Conservation (phyloP, 2,888 invertebrate genomes). For the Tricholauxania praeusta region DNA sequence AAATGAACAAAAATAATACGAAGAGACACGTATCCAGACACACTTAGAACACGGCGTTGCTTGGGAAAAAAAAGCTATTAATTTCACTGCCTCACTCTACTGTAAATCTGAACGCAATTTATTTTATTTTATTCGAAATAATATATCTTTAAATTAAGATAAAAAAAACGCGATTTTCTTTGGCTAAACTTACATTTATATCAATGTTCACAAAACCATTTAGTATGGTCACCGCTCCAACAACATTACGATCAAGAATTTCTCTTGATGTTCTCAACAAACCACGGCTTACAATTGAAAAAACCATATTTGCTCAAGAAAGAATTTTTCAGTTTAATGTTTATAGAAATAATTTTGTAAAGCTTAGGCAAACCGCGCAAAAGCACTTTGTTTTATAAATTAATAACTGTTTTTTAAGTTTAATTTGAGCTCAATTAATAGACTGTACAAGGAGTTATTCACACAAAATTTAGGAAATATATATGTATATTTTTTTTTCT, state of each 20-base stretch:
- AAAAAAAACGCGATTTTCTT: slow-evolving; percentile 11
- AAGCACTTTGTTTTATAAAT: slow-evolving; percentile 12
- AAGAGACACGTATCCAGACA: too few species aligned
- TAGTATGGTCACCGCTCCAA: slow-evolving; percentile 48
- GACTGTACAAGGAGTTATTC: not conserved
- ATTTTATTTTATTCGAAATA: not conserved
- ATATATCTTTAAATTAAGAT: slow-evolving; percentile 7
- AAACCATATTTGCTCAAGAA: slow-evolving; percentile 51
- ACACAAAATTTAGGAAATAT: not conserved
- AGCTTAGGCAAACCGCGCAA: not conserved
- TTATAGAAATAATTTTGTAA: slow-evolving; percentile 6
- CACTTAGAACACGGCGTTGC: too few species aligned
- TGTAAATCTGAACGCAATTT: too few species aligned
- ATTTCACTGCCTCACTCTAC: too few species aligned
- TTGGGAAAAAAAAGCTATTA: too few species aligned
- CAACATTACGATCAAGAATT: slow-evolving; percentile 61
- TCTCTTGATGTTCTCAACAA: slow-evolving; percentile 62
- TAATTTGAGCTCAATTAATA: slow-evolving; percentile 26
- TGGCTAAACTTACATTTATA: slow-evolving; percentile 45
- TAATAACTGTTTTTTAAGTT: slow-evolving; percentile 13
- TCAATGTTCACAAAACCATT: slow-evolving; percentile 47
- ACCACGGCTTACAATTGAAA: slow-evolving; percentile 58
- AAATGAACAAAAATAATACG: too few species aligned
- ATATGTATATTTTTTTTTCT: not conserved
- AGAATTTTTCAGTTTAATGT: not conserved